These are phyloP conservation scores for Nipponacmea schrenckii DNA, from an alignment of 2,888 invertebrate genomes.

Conservation along the genomic window DNA sequence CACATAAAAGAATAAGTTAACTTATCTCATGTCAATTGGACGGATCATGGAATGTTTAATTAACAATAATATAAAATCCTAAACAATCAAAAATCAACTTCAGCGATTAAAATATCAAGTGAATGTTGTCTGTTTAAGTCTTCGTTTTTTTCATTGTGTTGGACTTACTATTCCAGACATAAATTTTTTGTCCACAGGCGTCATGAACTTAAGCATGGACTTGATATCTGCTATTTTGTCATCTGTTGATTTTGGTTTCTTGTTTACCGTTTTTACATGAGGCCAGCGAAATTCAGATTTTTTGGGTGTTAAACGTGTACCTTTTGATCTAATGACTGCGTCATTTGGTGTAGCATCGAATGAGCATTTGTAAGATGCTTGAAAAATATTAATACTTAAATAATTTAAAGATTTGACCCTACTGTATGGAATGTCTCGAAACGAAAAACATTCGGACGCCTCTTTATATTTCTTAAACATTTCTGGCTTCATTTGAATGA, in stretches of 20 bases:
- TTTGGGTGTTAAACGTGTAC: too few relatives aligned
- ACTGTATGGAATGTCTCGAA: conserved; percentile 22
- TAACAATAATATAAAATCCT: too few relatives aligned
- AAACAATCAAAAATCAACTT: too few relatives aligned
- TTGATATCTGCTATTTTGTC: conserved; percentile 14
- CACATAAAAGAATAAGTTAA: too few relatives aligned
- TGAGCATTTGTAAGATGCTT: conserved; percentile 11
- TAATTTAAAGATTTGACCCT: conserved; percentile 17
- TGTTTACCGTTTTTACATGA: neutral
- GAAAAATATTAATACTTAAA: neutral
- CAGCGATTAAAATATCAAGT: too few relatives aligned
- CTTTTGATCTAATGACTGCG: conserved; percentile 21
- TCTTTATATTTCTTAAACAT: conserved; percentile 27
- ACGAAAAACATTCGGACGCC: conserved; percentile 15
- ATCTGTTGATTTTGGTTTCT: neutral
- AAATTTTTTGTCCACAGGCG: neutral
- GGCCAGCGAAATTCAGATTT: neutral
- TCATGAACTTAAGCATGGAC: conserved; percentile 20
- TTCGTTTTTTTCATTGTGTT: too few relatives aligned
- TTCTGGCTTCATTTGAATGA: conserved; percentile 24
- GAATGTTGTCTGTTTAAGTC: too few relatives aligned
- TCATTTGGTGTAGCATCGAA: conserved; percentile 23
- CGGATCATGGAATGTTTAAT: too few relatives aligned
- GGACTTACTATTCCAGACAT: neutral
- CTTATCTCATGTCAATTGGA: neutral